Conservation (phyloP, 2,888 invertebrate species). For the Chironomus riparius region DNA sequence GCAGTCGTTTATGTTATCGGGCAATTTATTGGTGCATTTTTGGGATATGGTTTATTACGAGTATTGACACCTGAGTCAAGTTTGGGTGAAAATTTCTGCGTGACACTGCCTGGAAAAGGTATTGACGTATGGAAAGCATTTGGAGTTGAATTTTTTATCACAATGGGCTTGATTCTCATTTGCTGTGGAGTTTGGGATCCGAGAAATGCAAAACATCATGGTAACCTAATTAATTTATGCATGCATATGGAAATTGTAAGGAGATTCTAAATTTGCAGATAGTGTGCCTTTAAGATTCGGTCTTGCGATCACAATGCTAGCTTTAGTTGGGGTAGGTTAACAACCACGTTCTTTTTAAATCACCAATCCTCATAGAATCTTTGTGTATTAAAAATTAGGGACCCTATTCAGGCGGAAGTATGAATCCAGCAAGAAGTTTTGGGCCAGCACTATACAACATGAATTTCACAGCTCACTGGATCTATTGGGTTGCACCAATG, state of each 20-base stretch:
- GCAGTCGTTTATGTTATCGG: slow-evolving; percentile 53
- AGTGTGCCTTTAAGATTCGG: slow-evolving; percentile 42
- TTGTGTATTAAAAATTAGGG: slow-evolving; percentile 47
- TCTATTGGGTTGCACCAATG: slow-evolving; percentile 61
- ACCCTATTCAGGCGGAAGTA: slow-evolving; percentile 59
- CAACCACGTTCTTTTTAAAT: too few relatives aligned
- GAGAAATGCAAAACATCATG: slow-evolving; percentile 53
- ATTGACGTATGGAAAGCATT: slow-evolving; percentile 44
- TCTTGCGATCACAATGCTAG: not conserved
- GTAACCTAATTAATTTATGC: too few relatives aligned
- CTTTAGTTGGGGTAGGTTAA: slow-evolving; percentile 4
- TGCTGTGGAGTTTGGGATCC: slow-evolving; percentile 67
- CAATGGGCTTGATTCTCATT: slow-evolving; percentile 54
- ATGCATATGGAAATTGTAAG: too few relatives aligned
- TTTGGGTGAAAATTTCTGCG: not conserved
- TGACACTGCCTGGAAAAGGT: not conserved
- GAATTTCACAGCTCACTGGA: slow-evolving; percentile 58
- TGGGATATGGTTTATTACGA: slow-evolving; percentile 61
- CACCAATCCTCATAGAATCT: too few relatives aligned
- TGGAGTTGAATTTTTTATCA: slow-evolving; percentile 54
- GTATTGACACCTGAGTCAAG: slow-evolving; percentile 45
- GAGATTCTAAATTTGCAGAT: slow-evolving; percentile 33
- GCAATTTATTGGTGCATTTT: slow-evolving; percentile 56
- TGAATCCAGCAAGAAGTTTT: slow-evolving; percentile 65
- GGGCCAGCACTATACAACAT: slow-evolving; percentile 63